A percentile compares a stretch with the other conserved stretches of the same genome.
These are phyloP conservation scores for Pseudolaguvia tuberculata DNA, from an alignment of 2,113 vertebrate genomes.

Conservation along the genomic window DNA sequence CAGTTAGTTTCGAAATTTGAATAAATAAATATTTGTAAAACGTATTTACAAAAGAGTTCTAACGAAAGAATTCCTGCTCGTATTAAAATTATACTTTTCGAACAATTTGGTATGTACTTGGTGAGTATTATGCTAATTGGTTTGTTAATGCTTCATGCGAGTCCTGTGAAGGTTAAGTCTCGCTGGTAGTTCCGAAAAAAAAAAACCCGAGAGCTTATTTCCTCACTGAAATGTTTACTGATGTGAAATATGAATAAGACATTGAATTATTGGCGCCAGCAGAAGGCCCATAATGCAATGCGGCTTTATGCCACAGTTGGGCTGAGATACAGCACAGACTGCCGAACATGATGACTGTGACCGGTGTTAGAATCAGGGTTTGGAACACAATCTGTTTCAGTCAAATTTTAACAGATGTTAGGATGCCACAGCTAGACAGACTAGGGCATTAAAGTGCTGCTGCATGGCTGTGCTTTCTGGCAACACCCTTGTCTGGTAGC, in stretches of 20 bases:
- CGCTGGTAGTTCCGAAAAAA: background rate
- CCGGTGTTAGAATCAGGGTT: background rate
- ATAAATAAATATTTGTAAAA: no score
- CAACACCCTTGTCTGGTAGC: background rate
- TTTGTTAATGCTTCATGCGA: background rate
- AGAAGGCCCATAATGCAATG: background rate
- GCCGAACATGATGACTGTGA: background rate
- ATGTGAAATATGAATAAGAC: background rate
- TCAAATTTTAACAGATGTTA: background rate
- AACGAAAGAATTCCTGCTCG: background rate
- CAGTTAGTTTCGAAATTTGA: background rate
- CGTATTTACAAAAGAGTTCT: no score
- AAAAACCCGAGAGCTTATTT: no score
- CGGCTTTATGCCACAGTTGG: background rate
- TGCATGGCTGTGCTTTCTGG: no score
- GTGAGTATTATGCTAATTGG: background rate
- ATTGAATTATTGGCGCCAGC: background rate
- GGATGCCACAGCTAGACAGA: background rate
- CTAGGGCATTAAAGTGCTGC: background rate
- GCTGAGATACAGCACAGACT: background rate
- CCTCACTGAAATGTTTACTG: background rate
- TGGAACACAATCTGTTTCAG: background rate
- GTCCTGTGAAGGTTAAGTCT: background rate
- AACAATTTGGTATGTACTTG: background rate
- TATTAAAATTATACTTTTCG: background rate